A percentile compares a stretch with the other conserved stretches of the same genome.
Conservation (phyloP, 2,113 vertebrate species). For the Rhinoderma darwinii region DNA sequence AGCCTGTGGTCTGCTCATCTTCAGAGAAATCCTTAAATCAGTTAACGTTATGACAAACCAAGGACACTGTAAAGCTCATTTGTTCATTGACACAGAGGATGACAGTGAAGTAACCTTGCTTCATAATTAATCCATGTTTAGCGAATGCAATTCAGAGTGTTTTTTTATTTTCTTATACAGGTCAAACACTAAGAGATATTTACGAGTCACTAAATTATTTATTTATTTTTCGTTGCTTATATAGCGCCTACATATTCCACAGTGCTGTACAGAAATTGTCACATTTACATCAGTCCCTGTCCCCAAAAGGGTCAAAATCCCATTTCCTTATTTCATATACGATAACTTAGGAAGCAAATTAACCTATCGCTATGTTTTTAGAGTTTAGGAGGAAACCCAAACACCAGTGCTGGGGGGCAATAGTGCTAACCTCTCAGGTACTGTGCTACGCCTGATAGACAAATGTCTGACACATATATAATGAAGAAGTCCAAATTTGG, state of each 20-base stretch:
- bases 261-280: neutral
- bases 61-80: slow-evolving; percentile 46
- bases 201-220: neutral
- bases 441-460: too few relatives aligned
- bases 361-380: too few relatives aligned
- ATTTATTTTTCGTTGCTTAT: neutral
- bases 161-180: neutral
- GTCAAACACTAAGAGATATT: neutral
- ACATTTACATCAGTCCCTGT: neutral
- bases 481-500: too few relatives aligned
- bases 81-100: slow-evolving; percentile 30
- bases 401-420: too few relatives aligned
- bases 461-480: too few relatives aligned
- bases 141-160: neutral
- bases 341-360: too few relatives aligned
- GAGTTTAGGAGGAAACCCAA: too few relatives aligned
- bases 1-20: slow-evolving; percentile 2
- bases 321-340: too few relatives aligned
- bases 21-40: slow-evolving; percentile 36
- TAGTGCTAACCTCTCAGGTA: too few relatives aligned
- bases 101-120: slow-evolving; percentile 33
- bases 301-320: too few relatives aligned
- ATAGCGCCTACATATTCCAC: neutral
- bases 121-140: slow-evolving; percentile 38
- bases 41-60: slow-evolving; percentile 43